A percentile compares a stretch with the other conserved stretches of the same genome.
Conservation (phyloP, 2,888 invertebrate species). For the Oegoconia quadripuncta region DNA sequence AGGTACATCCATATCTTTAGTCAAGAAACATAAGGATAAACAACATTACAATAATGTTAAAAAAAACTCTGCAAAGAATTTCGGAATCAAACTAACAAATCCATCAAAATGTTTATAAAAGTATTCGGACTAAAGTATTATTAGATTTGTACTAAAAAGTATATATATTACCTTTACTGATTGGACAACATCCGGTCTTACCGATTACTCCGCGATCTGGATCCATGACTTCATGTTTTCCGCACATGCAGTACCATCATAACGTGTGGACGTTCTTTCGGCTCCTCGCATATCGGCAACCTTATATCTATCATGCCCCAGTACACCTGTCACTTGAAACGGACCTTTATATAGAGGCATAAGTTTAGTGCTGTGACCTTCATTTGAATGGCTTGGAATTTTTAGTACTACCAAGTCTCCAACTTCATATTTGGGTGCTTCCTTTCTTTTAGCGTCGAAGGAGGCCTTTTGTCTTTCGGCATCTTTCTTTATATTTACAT, state of each 20-base stretch:
- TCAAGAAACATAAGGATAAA: too few relatives aligned
- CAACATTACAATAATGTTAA: too few relatives aligned
- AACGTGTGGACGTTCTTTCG: constrained; percentile 12
- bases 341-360: constrained; percentile 18
- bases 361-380: constrained; percentile 16
- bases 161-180: background rate
- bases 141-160: too few relatives aligned
- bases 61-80: too few relatives aligned
- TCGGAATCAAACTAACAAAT: too few relatives aligned
- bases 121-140: background rate
- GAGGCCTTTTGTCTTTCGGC: constrained; percentile 24
- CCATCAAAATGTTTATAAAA: too few relatives aligned
- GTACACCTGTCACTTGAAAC: constrained; percentile 14
- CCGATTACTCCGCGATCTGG: constrained; percentile 9
- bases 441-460: constrained; percentile 13
- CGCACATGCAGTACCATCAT: constrained; percentile 17
- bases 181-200: constrained; percentile 1
- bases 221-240: constrained; percentile 20
- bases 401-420: constrained; percentile 19
- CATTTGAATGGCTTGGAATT: constrained; percentile 16
- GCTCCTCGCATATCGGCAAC: constrained; percentile 12
- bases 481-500: constrained; percentile 27
- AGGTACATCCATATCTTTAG: too few relatives aligned
- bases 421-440: constrained; percentile 5
- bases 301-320: constrained; percentile 14